Evolutionary conservation across 2,888 invertebrate species (phyloP).

Genomic region (Trichogramma evanescens): DNA sequence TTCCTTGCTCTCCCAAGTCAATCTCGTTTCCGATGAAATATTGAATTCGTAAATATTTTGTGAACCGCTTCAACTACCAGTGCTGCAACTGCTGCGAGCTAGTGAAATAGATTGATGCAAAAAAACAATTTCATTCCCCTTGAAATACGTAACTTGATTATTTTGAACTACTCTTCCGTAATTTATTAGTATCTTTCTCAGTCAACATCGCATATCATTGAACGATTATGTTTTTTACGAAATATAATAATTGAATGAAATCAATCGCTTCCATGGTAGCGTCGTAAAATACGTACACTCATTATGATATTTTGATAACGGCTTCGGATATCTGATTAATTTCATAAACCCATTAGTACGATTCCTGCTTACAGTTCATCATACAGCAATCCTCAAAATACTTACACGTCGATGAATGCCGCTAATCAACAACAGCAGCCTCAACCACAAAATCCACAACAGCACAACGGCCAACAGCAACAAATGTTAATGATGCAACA

Average conservation of each 20-base stretch:
- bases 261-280: too few species aligned
- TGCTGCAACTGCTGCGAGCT: neutral
- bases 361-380: conserved; percentile 37
- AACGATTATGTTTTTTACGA: too few species aligned
- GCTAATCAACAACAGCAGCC: neutral
- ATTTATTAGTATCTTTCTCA: neutral
- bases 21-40: conserved; percentile 14
- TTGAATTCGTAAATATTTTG: conserved; percentile 20
- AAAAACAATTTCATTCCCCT: conserved; percentile 9
- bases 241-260: too few species aligned
- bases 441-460: conserved; percentile 38
- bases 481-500: conserved; percentile 52
- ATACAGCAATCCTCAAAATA: conserved; percentile 47
- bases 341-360: too few species aligned
- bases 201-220: too few species aligned
- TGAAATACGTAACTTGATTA: conserved; percentile 13
- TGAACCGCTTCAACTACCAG: neutral
- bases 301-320: too few species aligned
- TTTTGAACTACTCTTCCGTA: neutral
- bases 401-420: conserved; percentile 53
- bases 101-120: conserved; percentile 10
- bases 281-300: too few species aligned
- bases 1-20: neutral
- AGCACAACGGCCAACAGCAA: conserved; percentile 55
- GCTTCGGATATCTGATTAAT: too few species aligned